These are phyloP conservation scores for Manacus vitellinus DNA, from an alignment of 2,113 vertebrate genomes.

Conservation along the genomic window DNA sequence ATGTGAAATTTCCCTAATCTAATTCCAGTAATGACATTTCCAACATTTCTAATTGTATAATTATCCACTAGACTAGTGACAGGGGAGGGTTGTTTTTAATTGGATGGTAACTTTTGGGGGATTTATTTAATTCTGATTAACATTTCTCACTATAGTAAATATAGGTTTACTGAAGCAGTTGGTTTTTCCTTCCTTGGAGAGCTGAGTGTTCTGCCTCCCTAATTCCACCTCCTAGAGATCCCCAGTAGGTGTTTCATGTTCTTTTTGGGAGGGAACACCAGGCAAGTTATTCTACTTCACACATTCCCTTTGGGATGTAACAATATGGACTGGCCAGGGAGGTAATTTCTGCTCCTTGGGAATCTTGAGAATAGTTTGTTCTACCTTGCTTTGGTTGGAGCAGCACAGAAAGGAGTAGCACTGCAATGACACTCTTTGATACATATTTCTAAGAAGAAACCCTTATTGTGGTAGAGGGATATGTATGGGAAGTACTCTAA, in stretches of 20 bases:
- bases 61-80: neutral
- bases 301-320: fast-evolving
- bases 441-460: neutral
- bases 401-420: neutral
- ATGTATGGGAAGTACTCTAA: neutral
- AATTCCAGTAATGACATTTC: neutral
- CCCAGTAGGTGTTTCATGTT: neutral
- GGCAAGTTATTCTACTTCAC: neutral
- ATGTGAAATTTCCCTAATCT: neutral
- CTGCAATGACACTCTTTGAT: neutral
- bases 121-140: neutral
- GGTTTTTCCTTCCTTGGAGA: neutral
- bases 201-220: neutral
- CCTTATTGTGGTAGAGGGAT: neutral
- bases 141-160: slow-evolving; percentile 9
- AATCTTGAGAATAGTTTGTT: neutral
- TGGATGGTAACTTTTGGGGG: neutral
- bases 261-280: neutral
- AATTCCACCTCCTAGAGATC: neutral
- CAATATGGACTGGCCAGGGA: neutral
- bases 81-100: neutral
- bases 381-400: neutral
- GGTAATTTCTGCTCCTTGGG: neutral
- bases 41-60: neutral
- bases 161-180: neutral